Evolutionary conservation across 2,797 vertebrate species (phyloP), one percentile per base, ranked within the genome.

Genomic region (Acanthurus tractus): DNA sequence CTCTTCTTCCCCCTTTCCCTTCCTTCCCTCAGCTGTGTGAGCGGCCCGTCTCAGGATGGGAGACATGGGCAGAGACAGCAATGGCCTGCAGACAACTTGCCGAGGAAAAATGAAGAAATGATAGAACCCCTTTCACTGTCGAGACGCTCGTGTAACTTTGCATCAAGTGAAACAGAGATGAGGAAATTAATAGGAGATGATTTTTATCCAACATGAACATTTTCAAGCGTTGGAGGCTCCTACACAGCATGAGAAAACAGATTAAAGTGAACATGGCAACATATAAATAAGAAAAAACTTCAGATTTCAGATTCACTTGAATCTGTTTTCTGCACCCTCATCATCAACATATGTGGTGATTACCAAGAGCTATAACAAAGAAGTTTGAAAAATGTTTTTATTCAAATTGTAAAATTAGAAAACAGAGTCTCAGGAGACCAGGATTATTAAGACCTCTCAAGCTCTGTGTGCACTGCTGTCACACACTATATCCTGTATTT

Each of bases 1-100:
- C 72, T 86, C 72, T 45, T 36, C 76, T 65, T 49, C 76, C 82
- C 72, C 82, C 72, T 4, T 15, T 29, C 13, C 45, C 59, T 20
- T 72, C 49, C 61, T 20, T 72, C 70, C 77, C 79, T 86, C 66
- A 17, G 71, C 84, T 86, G 63, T 8, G 7, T n/a, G 54, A 86
- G 77, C 71, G 38, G 72, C 77, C 58, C 64, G 52, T 90, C 78
- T 88, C 76, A 45, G 88, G 74, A 89, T 46, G 70, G 84, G 78
- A 85, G 84, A 88, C 87, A 85, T 74, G 87, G 83, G 79, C 78
- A 73, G 87, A 91, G 92, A 92, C 90, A 85, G 86, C 79, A 74
- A 71, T 56, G 48, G 89, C 92, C 87, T 57, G 38, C 80, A 84
- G 91, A 89, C 79, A 81, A 86, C 77, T 54, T 86, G 83, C 81